Percentiles rank a stretch among this genome's conserved stretches.
Conservation (phyloP, 2,113 vertebrate species). For the Etheostoma cragini region DNA sequence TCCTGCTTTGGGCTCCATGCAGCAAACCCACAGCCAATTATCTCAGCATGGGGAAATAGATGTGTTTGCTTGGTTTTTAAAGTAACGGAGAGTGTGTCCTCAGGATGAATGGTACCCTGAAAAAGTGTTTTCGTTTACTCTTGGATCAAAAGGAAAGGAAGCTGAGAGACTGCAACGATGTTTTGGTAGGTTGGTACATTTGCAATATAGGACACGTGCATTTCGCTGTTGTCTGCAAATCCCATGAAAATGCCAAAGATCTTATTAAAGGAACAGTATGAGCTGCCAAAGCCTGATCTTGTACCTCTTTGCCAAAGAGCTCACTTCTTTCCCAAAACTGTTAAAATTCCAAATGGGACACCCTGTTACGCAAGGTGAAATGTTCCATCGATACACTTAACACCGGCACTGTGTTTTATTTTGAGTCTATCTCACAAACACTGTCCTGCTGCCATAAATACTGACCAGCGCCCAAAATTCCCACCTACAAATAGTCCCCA, state of each 20-base stretch:
- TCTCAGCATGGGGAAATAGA: slow-evolving; percentile 53
- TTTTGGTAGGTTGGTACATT: neutral
- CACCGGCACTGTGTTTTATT: neutral
- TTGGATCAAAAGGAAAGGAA: neutral
- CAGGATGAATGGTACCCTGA: neutral
- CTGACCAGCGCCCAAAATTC: no score
- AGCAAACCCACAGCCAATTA: slow-evolving; percentile 56
- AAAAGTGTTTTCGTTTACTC: neutral
- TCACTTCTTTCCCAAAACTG: neutral
- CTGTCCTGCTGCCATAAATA: neutral
- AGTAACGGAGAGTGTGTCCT: slow-evolving; percentile 16
- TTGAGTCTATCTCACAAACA: neutral
- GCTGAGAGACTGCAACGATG: neutral
- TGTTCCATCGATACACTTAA: neutral
- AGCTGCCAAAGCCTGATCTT: neutral
- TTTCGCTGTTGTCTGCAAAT: neutral
- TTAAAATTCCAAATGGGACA: neutral
- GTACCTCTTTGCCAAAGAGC: neutral
- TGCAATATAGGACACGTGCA: neutral
- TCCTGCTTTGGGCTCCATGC: slow-evolving; percentile 31
- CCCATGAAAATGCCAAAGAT: neutral
- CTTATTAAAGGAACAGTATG: neutral
- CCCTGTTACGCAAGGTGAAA: neutral
- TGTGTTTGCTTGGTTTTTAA: slow-evolving; percentile 25
- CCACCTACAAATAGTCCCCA: no score